phyloP scores from a whole-genome alignment of 2,888 invertebrate genomes.

The Melolontha melolontha region DNA sequence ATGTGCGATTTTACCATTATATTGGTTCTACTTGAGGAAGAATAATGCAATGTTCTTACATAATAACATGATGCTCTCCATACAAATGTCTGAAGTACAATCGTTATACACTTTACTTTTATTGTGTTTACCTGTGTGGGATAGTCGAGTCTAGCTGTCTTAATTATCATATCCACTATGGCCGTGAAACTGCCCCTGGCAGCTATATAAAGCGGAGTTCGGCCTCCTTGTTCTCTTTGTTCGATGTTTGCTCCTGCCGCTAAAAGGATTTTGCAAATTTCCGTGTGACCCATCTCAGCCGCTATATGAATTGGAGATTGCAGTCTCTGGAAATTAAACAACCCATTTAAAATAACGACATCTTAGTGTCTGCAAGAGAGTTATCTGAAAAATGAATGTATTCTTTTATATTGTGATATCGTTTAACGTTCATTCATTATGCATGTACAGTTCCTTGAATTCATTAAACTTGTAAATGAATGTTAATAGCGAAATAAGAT shows the following conservation, averaged over 20 bases:
- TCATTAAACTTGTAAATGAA: too few species aligned
- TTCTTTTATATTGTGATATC: too few species aligned
- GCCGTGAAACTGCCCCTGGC: constrained; percentile 86
- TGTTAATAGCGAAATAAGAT: too few species aligned
- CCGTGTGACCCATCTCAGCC: constrained; percentile 76
- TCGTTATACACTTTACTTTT: too few species aligned
- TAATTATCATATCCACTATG: constrained; percentile 85
- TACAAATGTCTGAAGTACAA: too few species aligned
- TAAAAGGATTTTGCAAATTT: constrained; percentile 73
- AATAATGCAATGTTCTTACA: too few species aligned
- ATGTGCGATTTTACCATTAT: too few species aligned
- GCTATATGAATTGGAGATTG: constrained; percentile 86
- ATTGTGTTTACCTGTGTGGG: constrained; percentile 72
- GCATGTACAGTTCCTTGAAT: too few species aligned
- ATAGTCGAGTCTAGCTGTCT: constrained; percentile 77
- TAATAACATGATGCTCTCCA: too few species aligned
- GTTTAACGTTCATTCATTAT: too few species aligned
- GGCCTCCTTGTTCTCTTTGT: constrained; percentile 72
- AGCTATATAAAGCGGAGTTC: constrained; percentile 81
- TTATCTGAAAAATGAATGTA: neutral
- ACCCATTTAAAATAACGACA: neutral
- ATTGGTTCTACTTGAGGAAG: too few species aligned
- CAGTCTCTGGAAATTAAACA: constrained; percentile 68
- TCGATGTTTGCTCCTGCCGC: constrained; percentile 77
- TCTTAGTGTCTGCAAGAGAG: neutral